Evolutionary conservation across 2,113 vertebrate species (phyloP).

Genomic region (Reinhardtius hippoglossoides): DNA sequence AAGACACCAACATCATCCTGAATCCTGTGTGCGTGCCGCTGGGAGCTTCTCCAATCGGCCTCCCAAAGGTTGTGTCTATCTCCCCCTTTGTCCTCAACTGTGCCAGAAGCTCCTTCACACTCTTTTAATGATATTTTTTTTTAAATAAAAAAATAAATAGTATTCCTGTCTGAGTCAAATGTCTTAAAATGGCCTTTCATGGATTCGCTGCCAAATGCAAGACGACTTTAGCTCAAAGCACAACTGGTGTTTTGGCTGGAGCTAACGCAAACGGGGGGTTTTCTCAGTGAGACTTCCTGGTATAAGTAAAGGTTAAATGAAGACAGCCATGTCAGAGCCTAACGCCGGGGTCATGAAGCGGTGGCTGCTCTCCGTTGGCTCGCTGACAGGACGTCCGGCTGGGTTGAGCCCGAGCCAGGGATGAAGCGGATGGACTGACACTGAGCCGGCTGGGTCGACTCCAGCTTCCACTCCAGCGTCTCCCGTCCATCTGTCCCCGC

Average conservation of each 20-base stretch:
- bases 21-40: constrained; percentile 36
- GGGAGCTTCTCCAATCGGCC: constrained; percentile 31
- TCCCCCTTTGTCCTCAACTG: constrained; percentile 27
- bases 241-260: constrained; percentile 51
- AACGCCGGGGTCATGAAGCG: constrained; percentile 56
- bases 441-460: constrained; percentile 64
- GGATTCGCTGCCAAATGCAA: constrained; percentile 35
- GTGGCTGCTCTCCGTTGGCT: constrained; percentile 63
- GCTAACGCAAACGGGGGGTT: constrained; percentile 33
- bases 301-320: constrained; percentile 78
- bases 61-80: constrained; percentile 13
- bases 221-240: constrained; percentile 32
- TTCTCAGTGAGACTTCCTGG: constrained; percentile 58
- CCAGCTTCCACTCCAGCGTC: constrained; percentile 69
- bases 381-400: constrained; percentile 63
- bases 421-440: constrained; percentile 70
- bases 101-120: constrained; percentile 29
- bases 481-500: constrained; percentile 77
- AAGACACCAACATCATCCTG: constrained; percentile 45
- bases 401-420: constrained; percentile 68
- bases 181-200: constrained; percentile 4
- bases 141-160: background rate
- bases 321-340: constrained; percentile 71
- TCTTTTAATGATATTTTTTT: constrained; percentile 4
- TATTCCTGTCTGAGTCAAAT: constrained; percentile 1